A percentile compares a stretch with the other conserved stretches of the same genome.
Conservation (phyloP, 23 tunicate genomes). For the Botrylloides violaceus region DNA sequence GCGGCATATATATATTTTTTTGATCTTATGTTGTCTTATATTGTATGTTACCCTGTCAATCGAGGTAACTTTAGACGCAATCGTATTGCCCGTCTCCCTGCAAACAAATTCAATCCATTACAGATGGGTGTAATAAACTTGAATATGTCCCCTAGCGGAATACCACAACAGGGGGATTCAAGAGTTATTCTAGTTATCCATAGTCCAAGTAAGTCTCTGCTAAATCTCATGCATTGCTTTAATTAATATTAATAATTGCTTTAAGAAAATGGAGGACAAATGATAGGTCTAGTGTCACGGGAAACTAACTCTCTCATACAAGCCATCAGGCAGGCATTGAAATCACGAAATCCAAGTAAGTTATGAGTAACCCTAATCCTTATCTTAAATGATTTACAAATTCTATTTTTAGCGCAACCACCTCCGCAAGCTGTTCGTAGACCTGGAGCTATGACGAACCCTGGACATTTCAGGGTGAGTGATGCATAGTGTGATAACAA, state of each 20-base stretch:
- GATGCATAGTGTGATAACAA: too few species aligned
- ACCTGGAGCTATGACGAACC: too few species aligned
- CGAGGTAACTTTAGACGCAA: too few species aligned
- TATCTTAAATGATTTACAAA: neutral
- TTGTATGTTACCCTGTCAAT: too few species aligned
- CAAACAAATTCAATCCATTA: too few species aligned
- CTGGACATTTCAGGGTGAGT: too few species aligned
- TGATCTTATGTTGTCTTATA: too few species aligned
- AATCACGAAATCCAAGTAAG: neutral
- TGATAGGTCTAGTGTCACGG: neutral
- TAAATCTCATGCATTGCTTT: neutral
- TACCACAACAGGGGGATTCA: neutral
- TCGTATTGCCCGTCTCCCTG: too few species aligned
- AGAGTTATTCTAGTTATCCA: neutral
- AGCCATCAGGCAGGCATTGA: neutral
- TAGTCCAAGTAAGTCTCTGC: neutral
- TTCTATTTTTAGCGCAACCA: too few species aligned
- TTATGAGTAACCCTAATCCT: neutral
- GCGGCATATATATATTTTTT: too few species aligned
- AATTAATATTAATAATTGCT: too few species aligned
- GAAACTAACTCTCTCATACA: neutral
- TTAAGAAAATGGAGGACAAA: neutral
- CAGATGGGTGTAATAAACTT: neutral
- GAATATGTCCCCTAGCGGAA: neutral
- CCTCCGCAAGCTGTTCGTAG: too few species aligned